Conservation (phyloP, 92 coral and sea anemone genomes). For the Epizoanthus rinbou region DNA sequence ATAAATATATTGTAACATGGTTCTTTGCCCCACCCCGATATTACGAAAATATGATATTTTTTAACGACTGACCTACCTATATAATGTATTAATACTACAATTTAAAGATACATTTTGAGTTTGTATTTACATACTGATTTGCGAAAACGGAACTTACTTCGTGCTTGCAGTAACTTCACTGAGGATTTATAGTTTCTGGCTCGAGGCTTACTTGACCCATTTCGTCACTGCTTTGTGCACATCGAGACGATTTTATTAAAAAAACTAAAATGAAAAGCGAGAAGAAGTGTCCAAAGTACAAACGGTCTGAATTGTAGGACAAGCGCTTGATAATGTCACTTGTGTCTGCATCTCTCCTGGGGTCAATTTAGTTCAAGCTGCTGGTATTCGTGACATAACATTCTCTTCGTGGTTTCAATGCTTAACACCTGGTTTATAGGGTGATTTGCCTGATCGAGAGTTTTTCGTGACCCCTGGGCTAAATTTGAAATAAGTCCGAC, state of each 20-base stretch:
- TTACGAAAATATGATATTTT: not conserved
- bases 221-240: not conserved
- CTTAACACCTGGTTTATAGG: slow-evolving; percentile 39
- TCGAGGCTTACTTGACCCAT: slow-evolving; percentile 12
- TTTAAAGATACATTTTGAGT: no score
- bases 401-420: slow-evolving; percentile 56
- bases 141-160: no score
- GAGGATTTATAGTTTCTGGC: no score
- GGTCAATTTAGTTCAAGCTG: slow-evolving; percentile 49
- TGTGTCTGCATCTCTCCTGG: slow-evolving; percentile 64
- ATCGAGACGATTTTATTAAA: not conserved
- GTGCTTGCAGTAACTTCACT: no score
- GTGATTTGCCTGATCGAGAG: slow-evolving; percentile 43
- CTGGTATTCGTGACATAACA: slow-evolving; percentile 64
- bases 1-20: not conserved
- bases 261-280: no score
- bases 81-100: no score
- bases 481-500: not conserved
- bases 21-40: not conserved
- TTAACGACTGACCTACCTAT: not conserved
- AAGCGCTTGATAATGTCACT: slow-evolving; percentile 41
- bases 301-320: slow-evolving; percentile 1
- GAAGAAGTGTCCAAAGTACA: not conserved
- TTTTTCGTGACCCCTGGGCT: slow-evolving; percentile 33
- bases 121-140: no score